phyloP scores from a whole-genome alignment of 2,113 vertebrate species.

The Megaceryle torquata region DNA sequence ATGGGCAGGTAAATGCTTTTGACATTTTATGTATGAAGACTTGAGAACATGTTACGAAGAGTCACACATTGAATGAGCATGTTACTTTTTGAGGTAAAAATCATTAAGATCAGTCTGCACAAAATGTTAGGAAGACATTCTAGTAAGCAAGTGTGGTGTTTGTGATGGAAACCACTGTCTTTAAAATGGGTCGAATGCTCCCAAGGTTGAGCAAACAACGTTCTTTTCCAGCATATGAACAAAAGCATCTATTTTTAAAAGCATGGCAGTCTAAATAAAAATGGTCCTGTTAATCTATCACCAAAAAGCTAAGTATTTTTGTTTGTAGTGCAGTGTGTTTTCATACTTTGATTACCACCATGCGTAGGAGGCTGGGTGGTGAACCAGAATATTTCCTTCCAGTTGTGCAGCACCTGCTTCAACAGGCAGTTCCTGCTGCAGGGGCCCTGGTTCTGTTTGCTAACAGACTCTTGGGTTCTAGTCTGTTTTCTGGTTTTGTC shows the following conservation, averaged over 20 bases:
- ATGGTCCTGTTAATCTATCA: background rate
- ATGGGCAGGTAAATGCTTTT: conserved; percentile 32
- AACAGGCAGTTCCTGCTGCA: background rate
- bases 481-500: background rate
- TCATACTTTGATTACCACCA: background rate
- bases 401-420: background rate
- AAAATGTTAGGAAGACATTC: background rate
- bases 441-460: background rate
- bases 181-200: background rate
- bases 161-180: background rate
- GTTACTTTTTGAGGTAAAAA: background rate
- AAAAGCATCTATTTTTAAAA: background rate
- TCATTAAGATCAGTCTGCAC: background rate
- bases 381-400: background rate
- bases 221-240: background rate
- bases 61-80: background rate
- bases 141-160: background rate
- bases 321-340: background rate
- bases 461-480: background rate
- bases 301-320: background rate
- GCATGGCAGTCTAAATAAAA: background rate
- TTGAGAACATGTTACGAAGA: background rate
- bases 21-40: background rate
- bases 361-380: background rate
- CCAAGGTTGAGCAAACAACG: background rate